These are phyloP conservation scores for Epinephelus awoara DNA, from an alignment of 2,797 vertebrate species.

Conservation along the genomic window DNA sequence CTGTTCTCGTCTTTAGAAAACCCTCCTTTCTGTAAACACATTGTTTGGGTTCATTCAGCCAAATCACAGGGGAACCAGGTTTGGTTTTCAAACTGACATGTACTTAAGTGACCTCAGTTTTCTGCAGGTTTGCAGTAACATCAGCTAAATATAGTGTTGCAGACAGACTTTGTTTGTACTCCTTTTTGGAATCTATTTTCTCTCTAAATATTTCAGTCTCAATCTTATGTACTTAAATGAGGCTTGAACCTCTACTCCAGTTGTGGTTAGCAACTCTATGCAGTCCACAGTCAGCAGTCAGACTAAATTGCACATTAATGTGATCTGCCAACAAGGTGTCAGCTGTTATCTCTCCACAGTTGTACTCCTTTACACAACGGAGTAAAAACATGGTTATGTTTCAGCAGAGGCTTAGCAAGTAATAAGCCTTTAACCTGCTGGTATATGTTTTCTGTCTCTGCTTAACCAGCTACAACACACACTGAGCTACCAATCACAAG, in stretches of 20 bases:
- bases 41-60: not conserved
- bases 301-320: not conserved
- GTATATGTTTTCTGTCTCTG: too few relatives aligned
- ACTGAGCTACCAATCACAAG: too few relatives aligned
- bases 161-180: not conserved
- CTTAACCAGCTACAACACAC: not conserved
- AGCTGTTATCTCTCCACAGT: not conserved
- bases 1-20: not conserved
- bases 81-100: not conserved
- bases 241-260: not conserved
- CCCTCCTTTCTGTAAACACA: too few relatives aligned
- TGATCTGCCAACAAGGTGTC: not conserved
- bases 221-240: not conserved
- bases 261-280: not conserved
- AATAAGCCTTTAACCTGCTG: not conserved
- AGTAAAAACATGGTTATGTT: not conserved
- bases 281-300: not conserved
- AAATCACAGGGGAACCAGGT: not conserved
- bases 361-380: not conserved
- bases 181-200: not conserved
- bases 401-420: not conserved
- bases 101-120: not conserved
- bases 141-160: not conserved
- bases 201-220: not conserved
- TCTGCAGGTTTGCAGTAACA: not conserved